phyloP scores from a whole-genome alignment of 2,797 vertebrate genomes.

The Australoheros facetus region DNA sequence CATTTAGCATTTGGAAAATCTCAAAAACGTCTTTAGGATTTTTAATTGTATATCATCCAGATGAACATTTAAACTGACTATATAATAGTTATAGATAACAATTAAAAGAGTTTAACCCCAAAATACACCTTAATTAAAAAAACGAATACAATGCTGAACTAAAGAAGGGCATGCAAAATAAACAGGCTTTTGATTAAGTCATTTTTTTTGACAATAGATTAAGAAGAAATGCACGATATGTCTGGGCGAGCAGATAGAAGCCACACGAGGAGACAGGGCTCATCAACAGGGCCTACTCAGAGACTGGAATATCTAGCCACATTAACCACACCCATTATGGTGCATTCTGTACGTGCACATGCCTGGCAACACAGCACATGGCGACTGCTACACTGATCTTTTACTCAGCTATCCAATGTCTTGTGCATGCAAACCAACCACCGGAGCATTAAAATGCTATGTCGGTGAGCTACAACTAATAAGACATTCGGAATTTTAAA shows the following conservation, averaged over 20 bases:
- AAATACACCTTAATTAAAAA: not conserved
- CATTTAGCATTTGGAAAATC: conserved; percentile 7
- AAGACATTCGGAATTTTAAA: conserved; percentile 32
- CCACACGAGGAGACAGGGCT: conserved; percentile 65
- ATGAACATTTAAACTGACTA: not conserved
- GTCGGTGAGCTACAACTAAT: conserved; percentile 13
- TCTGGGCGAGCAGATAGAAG: conserved; percentile 52
- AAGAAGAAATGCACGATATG: conserved; percentile 34
- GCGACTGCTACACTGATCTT: conserved; percentile 55
- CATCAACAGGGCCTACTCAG: conserved; percentile 65
- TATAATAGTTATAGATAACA: not conserved
- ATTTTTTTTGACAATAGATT: conserved; percentile 20
- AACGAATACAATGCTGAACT: not conserved
- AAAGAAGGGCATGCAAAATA: not conserved
- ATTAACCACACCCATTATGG: conserved; percentile 68
- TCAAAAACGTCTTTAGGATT: not conserved
- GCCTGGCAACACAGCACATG: conserved; percentile 50
- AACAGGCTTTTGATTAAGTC: conserved; percentile 17
- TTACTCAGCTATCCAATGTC: conserved; percentile 47
- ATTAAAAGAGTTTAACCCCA: not conserved
- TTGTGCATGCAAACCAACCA: conserved; percentile 32
- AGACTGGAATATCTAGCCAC: conserved; percentile 72
- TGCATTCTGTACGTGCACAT: conserved; percentile 65
- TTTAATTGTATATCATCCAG: not conserved
- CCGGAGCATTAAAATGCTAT: conserved; percentile 18